A percentile compares a stretch with the other conserved stretches of the same genome.
These are phyloP conservation scores for Ormyrus thymus DNA, from an alignment of 2,888 invertebrate species.

Conservation along the genomic window DNA sequence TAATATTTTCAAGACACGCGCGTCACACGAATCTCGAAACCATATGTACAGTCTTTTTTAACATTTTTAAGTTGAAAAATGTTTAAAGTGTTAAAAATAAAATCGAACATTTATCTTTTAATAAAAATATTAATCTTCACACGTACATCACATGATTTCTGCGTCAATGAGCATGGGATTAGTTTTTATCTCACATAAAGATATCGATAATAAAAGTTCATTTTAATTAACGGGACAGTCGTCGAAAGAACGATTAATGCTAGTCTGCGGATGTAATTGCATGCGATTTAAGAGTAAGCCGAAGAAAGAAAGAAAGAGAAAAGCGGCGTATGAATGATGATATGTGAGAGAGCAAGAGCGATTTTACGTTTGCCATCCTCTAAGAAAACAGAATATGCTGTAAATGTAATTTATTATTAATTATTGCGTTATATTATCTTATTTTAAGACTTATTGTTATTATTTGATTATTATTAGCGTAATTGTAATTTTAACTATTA, in stretches of 20 bases:
- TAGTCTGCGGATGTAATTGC: constrained; percentile 47
- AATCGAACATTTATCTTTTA: not conserved
- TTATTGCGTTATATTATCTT: constrained; percentile 31
- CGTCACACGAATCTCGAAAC: constrained; percentile 43
- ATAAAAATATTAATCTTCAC: constrained; percentile 10
- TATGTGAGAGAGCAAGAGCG: constrained; percentile 4
- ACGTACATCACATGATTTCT: not conserved
- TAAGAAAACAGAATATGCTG: constrained; percentile 25
- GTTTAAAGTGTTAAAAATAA: not conserved
- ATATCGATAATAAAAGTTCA: not conserved
- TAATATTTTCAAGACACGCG: constrained; percentile 41
- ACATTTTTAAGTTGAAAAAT: not conserved
- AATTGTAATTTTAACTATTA: constrained; percentile 26
- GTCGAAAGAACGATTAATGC: constrained; percentile 48
- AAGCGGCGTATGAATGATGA: constrained; percentile 17
- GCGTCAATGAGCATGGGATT: not conserved
- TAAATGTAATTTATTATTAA: constrained; percentile 48
- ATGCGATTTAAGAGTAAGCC: constrained; percentile 21
- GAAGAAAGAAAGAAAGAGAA: constrained; percentile 18
- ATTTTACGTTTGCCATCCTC: constrained; percentile 25
- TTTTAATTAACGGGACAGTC: constrained; percentile 31
- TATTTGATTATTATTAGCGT: constrained; percentile 28
- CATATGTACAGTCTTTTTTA: constrained; percentile 25
- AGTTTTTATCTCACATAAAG: not conserved
- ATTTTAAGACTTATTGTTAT: constrained; percentile 47